Evolutionary conservation across 2,113 vertebrate species (phyloP).

Genomic region (Sylvilagus bachmani): DNA sequence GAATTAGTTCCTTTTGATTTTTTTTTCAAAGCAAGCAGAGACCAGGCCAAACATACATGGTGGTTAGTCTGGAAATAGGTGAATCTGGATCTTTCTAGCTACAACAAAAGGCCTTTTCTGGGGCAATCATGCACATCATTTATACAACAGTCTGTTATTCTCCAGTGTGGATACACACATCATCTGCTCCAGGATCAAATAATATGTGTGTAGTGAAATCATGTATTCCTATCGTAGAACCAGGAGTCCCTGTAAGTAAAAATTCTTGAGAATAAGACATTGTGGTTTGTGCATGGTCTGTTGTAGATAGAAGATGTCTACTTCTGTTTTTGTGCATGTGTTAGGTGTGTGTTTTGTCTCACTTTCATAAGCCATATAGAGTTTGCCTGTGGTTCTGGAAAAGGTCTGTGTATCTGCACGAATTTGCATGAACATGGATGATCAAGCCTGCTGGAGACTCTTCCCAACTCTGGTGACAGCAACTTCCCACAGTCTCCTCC

Average conservation of each 20-base stretch:
- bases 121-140: slow-evolving; percentile 20
- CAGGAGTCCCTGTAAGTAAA: slow-evolving; percentile 15
- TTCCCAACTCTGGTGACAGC: not conserved
- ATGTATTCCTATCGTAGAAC: not conserved
- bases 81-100: slow-evolving; percentile 40
- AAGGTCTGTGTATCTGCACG: not conserved
- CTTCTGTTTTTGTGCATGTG: not conserved
- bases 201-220: not conserved
- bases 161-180: not conserved
- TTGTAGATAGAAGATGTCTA: not conserved
- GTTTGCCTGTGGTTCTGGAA: not conserved
- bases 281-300: not conserved
- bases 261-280: slow-evolving; percentile 37
- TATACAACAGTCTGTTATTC: not conserved
- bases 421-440: not conserved
- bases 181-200: not conserved
- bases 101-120: slow-evolving; percentile 56
- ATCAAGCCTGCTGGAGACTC: not conserved
- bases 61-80: slow-evolving; percentile 59
- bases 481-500: not conserved
- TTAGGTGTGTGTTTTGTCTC: not conserved
- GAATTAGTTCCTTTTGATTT: slow-evolving; percentile 74
- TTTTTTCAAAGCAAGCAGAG: slow-evolving; percentile 50
- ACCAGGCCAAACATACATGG: slow-evolving; percentile 24
- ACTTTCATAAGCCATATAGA: slow-evolving; percentile 15